Percentiles rank a stretch among this genome's conserved stretches.
Evolutionary conservation across 2,888 invertebrate genomes (phyloP).

Genomic region (Hyposoter didymator): DNA sequence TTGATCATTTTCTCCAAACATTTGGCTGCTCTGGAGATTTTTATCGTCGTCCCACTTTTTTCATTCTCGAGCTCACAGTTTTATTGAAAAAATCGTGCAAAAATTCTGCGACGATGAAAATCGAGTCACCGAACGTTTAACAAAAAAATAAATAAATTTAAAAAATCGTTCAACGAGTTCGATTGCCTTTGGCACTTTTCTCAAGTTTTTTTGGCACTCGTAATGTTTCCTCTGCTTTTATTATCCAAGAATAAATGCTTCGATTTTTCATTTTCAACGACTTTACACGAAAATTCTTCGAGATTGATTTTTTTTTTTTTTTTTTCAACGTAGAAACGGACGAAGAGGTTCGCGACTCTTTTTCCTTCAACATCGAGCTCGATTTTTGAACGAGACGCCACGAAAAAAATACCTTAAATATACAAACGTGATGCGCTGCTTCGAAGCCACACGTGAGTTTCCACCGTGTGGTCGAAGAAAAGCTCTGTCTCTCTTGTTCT

Average conservation of each 20-base stretch:
- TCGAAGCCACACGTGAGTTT: constrained; percentile 21
- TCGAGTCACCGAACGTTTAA: no score
- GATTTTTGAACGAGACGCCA: not conserved
- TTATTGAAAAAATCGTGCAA: no score
- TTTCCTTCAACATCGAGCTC: not conserved
- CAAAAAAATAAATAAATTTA: no score
- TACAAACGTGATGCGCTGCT: constrained; percentile 23
- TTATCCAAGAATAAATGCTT: no score
- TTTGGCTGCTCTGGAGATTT: not conserved
- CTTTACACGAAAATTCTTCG: not conserved
- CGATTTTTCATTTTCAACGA: no score
- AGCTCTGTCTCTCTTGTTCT: constrained; percentile 6
- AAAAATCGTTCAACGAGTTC: no score
- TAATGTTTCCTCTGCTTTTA: no score
- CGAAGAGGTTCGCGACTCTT: not conserved
- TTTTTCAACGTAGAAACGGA: not conserved
- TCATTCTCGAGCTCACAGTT: no score
- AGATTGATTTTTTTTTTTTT: not conserved
- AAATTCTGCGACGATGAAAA: no score
- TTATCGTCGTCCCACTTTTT: not conserved
- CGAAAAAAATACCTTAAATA: not conserved
- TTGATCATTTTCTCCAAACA: not conserved
- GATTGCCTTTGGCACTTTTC: no score
- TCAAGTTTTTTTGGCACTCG: no score
- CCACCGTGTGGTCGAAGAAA: constrained; percentile 1